Base-by-base conservation (phyloP, 2,113 vertebrate genomes). In the Sclerurus mexicanus region DNA sequence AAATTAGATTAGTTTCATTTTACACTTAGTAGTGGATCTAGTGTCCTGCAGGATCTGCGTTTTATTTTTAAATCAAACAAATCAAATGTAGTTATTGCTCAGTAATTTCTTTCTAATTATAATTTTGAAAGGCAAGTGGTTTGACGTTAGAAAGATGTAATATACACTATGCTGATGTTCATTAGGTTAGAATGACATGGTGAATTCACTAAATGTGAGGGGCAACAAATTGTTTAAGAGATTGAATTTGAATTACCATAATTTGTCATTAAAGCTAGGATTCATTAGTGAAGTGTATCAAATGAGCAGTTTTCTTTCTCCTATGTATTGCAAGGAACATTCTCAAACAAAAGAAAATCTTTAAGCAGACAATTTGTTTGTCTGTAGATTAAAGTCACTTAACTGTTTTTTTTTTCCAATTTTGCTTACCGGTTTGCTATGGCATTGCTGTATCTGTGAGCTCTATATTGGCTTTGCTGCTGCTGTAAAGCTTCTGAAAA, bases 41-140 rank as follows among this genome's bases (percentile, higher is more conserved):
- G 31, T 68, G 60, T 56, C 58, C 52, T 95, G 40, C 31, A 92
- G 77, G 47, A 72, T 94, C 52, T 72, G 24, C 62, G 46, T 78
- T 90, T 91, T 95, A 78, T 92, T 94, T 95, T 87, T 81, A 72
- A 95, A 95, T 79, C 33, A 77, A 73, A 66, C 74, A 91, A 96
- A 77, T 56, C 75, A 89, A 89, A 78, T 19, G 0, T 33, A 37
- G 75, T 89, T 84, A 47, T 55, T 96, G 91, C n/a, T 55, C 39
- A 17, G 27, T 93, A 74, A 90, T 95, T 90, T 83, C 7, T 85
- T 80, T 94, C 42, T 83, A 79, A 90, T 87, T 82, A 59, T 9
- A 44, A n/a, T 93, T 93, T 90, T 67, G 17, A 10, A 56, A 72
- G 7, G 44, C 68, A 93, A 74, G 56, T 91, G 59, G 8, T 71